A percentile compares a stretch with the other conserved stretches of the same genome.
Conservation (phyloP, 2,888 invertebrate species). For the Cheilosia vulpina region DNA sequence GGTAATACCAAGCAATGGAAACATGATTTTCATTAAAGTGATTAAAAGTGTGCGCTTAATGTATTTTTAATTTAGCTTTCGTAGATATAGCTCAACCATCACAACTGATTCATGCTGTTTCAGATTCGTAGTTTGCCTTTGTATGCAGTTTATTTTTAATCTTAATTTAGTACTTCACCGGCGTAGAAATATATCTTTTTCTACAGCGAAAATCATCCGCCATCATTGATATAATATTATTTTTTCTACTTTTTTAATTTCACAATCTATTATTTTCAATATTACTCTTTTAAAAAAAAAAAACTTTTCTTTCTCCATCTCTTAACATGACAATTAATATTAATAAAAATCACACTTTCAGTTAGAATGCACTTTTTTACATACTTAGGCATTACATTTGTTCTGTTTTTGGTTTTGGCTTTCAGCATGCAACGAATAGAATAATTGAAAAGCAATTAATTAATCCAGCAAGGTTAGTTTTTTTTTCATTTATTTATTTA, state of each 20-base stretch:
- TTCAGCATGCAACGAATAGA: conserved; percentile 84
- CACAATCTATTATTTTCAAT: conserved; percentile 30
- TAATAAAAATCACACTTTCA: conserved; percentile 52
- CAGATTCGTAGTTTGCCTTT: conserved; percentile 7
- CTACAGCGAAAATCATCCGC: not conserved
- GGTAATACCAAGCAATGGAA: too few species aligned
- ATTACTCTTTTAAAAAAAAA: conserved; percentile 13
- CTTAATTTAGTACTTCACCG: conserved; percentile 5
- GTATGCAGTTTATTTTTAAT: conserved; percentile 11
- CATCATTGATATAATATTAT: conserved; percentile 10
- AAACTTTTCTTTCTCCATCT: conserved; percentile 36
- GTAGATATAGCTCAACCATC: not conserved
- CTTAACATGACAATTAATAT: conserved; percentile 20
- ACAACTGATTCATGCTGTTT: conserved; percentile 2
- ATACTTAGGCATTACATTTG: conserved; percentile 70
- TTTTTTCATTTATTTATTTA: conserved; percentile 54
- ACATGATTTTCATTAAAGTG: too few species aligned
- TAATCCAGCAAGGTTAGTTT: conserved; percentile 82
- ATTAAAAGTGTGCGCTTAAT: too few species aligned
- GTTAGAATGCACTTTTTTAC: conserved; percentile 69
- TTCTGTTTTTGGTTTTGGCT: conserved; percentile 80
- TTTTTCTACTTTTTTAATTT: conserved; percentile 23
- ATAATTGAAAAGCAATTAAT: conserved; percentile 82
- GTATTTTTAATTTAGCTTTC: too few species aligned
- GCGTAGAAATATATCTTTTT: not conserved